Conservation (phyloP, 2,797 vertebrate genomes). For the Trachops cirrhosus region DNA sequence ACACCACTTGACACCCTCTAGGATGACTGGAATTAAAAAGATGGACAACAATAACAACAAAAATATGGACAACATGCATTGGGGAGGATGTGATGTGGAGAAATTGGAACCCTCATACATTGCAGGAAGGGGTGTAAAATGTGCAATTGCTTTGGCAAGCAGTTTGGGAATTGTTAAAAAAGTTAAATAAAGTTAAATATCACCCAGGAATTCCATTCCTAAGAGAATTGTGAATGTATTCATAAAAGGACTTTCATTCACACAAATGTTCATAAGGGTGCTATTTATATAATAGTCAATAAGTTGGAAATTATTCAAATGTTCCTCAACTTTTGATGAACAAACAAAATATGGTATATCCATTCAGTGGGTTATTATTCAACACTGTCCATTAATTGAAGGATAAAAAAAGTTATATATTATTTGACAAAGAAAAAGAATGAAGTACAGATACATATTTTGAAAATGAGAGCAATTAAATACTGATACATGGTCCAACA, state of each 20-base stretch:
- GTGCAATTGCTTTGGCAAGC: background rate
- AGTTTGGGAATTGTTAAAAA: too few relatives aligned
- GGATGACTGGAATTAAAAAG: background rate
- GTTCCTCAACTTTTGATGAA: background rate
- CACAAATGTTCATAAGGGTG: background rate
- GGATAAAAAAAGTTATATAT: background rate
- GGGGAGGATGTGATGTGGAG: background rate
- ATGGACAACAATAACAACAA: too few relatives aligned
- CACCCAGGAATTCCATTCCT: too few relatives aligned
- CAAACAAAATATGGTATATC: background rate
- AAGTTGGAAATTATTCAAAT: too few relatives aligned
- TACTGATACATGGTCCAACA: background rate
- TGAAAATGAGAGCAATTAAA: constrained; percentile 11
- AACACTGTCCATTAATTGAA: background rate
- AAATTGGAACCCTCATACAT: background rate
- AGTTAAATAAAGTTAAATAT: too few relatives aligned
- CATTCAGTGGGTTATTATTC: background rate
- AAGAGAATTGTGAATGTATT: background rate
- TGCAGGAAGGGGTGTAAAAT: background rate
- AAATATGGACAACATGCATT: background rate
- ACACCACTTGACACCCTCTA: background rate
- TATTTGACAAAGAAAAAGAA: background rate
- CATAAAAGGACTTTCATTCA: background rate
- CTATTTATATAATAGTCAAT: background rate
- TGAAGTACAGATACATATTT: background rate